These are phyloP conservation scores for Onychostoma macrolepis DNA, from an alignment of 2,113 vertebrate genomes.

Conservation along the genomic window DNA sequence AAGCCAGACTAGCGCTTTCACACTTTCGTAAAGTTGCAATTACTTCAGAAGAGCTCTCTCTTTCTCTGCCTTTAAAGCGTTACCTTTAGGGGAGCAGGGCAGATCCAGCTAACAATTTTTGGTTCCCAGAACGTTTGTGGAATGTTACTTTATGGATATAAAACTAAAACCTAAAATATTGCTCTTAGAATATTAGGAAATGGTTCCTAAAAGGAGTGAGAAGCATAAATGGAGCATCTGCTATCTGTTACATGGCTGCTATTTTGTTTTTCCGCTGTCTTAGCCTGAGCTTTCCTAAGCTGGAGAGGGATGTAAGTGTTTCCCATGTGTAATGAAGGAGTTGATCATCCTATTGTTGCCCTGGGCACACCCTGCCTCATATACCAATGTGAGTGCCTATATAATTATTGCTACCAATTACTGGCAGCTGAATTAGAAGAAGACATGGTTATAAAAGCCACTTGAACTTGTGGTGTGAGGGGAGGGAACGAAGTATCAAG, in stretches of 20 bases:
- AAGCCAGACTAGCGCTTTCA: neutral
- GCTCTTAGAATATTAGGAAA: neutral
- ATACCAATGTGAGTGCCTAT: conserved; percentile 13
- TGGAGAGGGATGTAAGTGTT: conserved; percentile 19
- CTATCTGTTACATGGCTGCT: neutral
- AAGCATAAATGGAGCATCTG: neutral
- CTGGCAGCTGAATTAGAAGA: neutral
- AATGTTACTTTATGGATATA: neutral
- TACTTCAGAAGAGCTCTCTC: neutral
- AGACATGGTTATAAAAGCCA: conserved; percentile 22
- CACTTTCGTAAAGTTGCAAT: too few species aligned
- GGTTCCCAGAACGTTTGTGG: neutral
- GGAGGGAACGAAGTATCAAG: neutral
- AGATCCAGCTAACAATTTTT: neutral
- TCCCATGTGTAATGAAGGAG: conserved; percentile 18
- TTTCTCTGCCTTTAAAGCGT: neutral
- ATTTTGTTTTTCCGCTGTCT: neutral
- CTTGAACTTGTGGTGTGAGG: conserved; percentile 8
- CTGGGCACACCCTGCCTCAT: conserved; percentile 12
- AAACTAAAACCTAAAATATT: neutral
- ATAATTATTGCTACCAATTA: conserved; percentile 32
- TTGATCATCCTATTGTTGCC: conserved; percentile 11
- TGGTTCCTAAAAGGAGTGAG: neutral
- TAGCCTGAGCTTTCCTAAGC: neutral
- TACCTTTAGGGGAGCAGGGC: neutral